Evolutionary conservation across 2,888 invertebrate species (phyloP), one percentile per base, ranked within the genome.

Genomic region (Spisula subtruncata): DNA sequence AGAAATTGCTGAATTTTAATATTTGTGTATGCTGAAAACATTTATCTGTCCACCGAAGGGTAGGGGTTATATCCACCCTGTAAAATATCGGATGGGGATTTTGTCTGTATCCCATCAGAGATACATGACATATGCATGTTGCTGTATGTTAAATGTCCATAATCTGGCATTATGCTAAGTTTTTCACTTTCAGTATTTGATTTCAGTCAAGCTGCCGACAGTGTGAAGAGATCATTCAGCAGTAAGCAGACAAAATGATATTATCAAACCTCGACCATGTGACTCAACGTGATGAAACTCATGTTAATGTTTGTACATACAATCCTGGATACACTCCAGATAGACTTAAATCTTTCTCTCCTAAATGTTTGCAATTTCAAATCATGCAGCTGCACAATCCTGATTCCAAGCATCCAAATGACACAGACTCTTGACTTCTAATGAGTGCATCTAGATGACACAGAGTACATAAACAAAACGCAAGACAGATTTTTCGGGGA

Each of bases 201-300:
- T n/a, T 66, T 66, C 60, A 66, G 60, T 66, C 6, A 66, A 25
- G 51, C 51, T 25, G 25, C 60, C n/a, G n/a, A 25, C 60, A 66
- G 60, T 25, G 10, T 66, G 60, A 75, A 35, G 75, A 5, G 25
- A 80, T 85, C 85, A 29, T 56, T 81, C 85, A 81, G 25, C 85
- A 85, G 35, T 20, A 10, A 75, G 14, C 25, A 12, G 32, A 82
- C 29, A 29, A 81, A 41, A 56, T 85, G 85, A 85, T 85, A 85
- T 32, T 60, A 85, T 85, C 85, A 85, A 56, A 82, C 29, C 25
- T 60, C 29, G 80, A 60, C 85, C 81, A 85, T 85, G 85, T 85
- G 85, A 85, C 85, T 85, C 85, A 85, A 14, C 56, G 80, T 56
- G 56, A 54, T 60, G 85, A 85, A 81, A 81, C n/a, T 80, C 46